Conservation (phyloP, 2,797 vertebrate genomes). For the Sciurus vulgaris region DNA sequence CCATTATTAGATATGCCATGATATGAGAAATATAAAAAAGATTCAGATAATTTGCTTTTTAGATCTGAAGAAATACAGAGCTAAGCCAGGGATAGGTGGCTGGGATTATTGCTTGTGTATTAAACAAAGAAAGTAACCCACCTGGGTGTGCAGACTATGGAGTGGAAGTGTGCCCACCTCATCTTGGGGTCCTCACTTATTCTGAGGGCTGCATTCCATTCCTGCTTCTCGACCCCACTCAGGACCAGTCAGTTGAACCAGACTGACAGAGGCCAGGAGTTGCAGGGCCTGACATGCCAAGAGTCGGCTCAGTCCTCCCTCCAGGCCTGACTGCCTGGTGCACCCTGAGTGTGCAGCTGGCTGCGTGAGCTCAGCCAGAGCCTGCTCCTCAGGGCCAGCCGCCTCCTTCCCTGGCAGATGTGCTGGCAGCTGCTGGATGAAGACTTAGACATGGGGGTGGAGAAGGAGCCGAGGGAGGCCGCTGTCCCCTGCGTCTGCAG, state of each 20-base stretch:
- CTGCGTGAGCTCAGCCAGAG: neutral
- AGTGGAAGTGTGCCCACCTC: rapidly evolving
- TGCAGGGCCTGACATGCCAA: too few species aligned
- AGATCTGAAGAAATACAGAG: neutral
- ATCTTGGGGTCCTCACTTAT: neutral
- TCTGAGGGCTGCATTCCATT: too few species aligned
- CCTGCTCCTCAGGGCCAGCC: neutral
- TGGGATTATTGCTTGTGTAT: neutral
- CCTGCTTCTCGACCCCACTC: neutral
- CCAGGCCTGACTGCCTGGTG: neutral
- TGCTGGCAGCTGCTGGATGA: neutral
- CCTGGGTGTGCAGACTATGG: rapidly evolving
- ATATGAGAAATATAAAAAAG: neutral
- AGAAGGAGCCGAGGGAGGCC: neutral
- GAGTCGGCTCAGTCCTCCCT: neutral
- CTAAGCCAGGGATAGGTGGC: neutral
- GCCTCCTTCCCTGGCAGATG: too few species aligned
- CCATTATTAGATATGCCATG: neutral
- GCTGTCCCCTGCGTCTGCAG: too few species aligned
- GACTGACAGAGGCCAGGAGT: rapidly evolving
- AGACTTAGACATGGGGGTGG: neutral
- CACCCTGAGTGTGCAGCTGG: neutral
- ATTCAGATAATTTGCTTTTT: neutral
- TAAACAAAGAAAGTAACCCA: neutral
- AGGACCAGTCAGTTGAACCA: neutral